phyloP scores from a whole-genome alignment of 2,797 vertebrate species.

The Clarias laeviceps region DNA sequence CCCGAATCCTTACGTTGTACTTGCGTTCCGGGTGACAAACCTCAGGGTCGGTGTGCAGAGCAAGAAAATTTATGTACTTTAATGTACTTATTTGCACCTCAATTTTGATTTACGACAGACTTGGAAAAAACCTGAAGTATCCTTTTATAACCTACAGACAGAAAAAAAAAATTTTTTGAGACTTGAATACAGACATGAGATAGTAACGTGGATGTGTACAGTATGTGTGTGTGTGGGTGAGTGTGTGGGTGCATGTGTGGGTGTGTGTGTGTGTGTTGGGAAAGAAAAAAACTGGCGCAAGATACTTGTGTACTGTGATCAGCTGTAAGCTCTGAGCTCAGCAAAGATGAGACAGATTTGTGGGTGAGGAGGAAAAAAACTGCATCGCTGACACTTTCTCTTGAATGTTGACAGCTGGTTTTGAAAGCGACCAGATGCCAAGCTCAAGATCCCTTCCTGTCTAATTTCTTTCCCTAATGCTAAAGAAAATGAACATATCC shows the following conservation, averaged over 20 bases:
- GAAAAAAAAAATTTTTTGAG: neutral
- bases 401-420: slow-evolving; percentile 46
- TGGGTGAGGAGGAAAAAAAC: slow-evolving; percentile 47
- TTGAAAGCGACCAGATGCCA: slow-evolving; percentile 38
- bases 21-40: too few relatives aligned
- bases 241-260: neutral
- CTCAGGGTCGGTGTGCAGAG: too few relatives aligned
- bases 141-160: neutral
- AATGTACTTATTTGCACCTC: too few relatives aligned
- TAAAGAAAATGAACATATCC: slow-evolving; percentile 23
- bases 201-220: neutral
- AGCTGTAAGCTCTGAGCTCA: slow-evolving; percentile 54
- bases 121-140: too few relatives aligned
- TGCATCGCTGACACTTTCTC: slow-evolving; percentile 46
- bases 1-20: too few relatives aligned
- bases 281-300: neutral
- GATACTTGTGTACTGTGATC: slow-evolving; percentile 22
- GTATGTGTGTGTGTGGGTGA: neutral
- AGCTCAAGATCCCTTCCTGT: slow-evolving; percentile 25
- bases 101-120: too few relatives aligned
- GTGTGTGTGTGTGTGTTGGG: neutral
- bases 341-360: slow-evolving; percentile 52
- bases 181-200: neutral
- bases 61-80: too few relatives aligned
- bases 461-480: slow-evolving; percentile 27